A percentile compares a stretch with the other conserved stretches of the same genome.
Evolutionary conservation across 1,140 invertebrate genomes (phyloP).

Genomic region (Contarinia nasturtii): DNA sequence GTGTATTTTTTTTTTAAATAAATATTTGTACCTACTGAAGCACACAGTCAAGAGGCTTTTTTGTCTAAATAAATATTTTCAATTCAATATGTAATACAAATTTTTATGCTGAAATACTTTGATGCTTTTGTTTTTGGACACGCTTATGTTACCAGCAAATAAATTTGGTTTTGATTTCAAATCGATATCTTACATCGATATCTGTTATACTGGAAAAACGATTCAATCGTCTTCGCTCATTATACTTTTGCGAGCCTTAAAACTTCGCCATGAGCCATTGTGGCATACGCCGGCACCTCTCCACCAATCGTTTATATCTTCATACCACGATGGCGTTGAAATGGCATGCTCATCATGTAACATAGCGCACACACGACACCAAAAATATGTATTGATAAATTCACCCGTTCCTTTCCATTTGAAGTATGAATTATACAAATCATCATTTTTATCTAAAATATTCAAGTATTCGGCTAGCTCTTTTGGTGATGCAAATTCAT

Average conservation of each 20-base stretch:
- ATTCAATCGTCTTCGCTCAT: conserved; percentile 18
- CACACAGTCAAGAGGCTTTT: too few relatives aligned
- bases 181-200: too few relatives aligned
- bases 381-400: conserved; percentile 89
- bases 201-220: too few relatives aligned
- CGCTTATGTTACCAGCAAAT: too few relatives aligned
- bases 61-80: too few relatives aligned
- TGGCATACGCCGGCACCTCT: conserved; percentile 52
- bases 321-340: conserved; percentile 40
- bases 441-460: conserved; percentile 64
- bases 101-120: too few relatives aligned
- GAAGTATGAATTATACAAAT: conserved; percentile 84
- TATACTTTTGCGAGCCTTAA: conserved; percentile 24
- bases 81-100: too few relatives aligned
- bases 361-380: conserved; percentile 85
- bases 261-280: conserved; percentile 41
- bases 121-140: too few relatives aligned
- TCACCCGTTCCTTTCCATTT: conserved; percentile 84
- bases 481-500: conserved; percentile 74
- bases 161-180: too few relatives aligned
- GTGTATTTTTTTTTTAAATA: too few relatives aligned
- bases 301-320: conserved; percentile 77
- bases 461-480: conserved; percentile 73
- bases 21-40: too few relatives aligned
- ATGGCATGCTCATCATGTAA: conserved; percentile 51